Evolutionary conservation across 2,113 vertebrate species (phyloP), one percentile per base, ranked within the genome.

Genomic region (Gobiocypris rarus): DNA sequence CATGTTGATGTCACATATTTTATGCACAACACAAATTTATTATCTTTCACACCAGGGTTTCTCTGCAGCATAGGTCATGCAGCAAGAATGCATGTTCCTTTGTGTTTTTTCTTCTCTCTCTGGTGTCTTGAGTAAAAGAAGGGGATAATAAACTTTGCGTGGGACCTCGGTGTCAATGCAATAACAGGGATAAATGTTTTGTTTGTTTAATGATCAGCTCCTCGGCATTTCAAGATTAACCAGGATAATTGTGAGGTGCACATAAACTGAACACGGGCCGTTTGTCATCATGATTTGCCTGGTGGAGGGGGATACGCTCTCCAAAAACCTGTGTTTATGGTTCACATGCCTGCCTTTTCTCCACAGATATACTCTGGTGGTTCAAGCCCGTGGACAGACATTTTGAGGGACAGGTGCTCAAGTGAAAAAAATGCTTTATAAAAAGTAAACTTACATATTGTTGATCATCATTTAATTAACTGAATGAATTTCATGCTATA

Each of bases 171-270:
- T 71, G 81, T 83, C 81, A 22, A n/a, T 31, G 76, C 71, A 81
- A 41, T 83, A 84, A 76, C 45, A 81, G 26, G 84, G 87, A 81
- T 81, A 14, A 59, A 88, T 85, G 84, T 88, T 88, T 83, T 88
- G 83, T 86, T 88, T 84, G 76, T 81, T 86, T 86, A 86, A 86
- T 75, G 70, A 73, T 74, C 82, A 82, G 87, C 87, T 83, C 70
- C 63, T 5, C 56, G 3, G 71, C 74, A 73, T 84, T 65, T 86
- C 67, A 81, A 88, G 82, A 77, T 58, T 77, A 79, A 81, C 78
- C 61, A 9, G 87, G 54, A 61, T 83, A 80, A 85, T 26, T 61
- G 86, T 43, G 63, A 82, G 67, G 43, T 24, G 54, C 59, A 45
- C n/a, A 69, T 28, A 71, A 87, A 87, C 38, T 24, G 71, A 65